Base-by-base conservation (phyloP, 37 sponge, comb jelly and placozoan genomes). In the Lycopodina hypogea region DNA sequence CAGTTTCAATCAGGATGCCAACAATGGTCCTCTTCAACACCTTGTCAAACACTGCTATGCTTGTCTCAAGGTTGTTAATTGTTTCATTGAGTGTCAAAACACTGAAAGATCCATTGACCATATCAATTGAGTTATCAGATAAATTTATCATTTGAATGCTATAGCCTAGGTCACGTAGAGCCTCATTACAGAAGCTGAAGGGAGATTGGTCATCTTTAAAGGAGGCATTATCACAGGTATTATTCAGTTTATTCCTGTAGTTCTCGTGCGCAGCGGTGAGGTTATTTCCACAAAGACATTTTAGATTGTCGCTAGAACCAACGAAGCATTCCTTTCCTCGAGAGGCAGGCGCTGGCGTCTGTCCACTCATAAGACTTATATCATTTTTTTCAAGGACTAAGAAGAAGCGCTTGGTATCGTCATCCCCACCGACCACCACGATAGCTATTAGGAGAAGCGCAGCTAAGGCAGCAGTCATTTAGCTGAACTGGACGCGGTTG, bases 1-100 rank as follows among this genome's bases (percentile, higher is more conserved):
- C 32, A 0, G 73, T 34, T 24, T 23, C 14, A 1, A 78, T 6
- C 56, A 72, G 72, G 19, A 79, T 74, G 1, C 79, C 70, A 0
- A 79, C 79, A 1, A 85, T 36, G 26, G 86, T 78, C 41, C 79
- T 67, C 34, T 72, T 74, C 0, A 85, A 12, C 26, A 85, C 48
- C 1, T 29, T 30, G 72, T 59, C 1, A 29, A 72, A 84, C n/a
- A 6, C 48, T 11, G 0, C 19, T 8, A 77, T 36, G 28, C 9
- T 29, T 26, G 37, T 6, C 17, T 57, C 51, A n/a, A 83, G 40
- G 3, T 63, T 23, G 0, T 11, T 21, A 1, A 75, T 51, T 24
- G 48, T 68, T 23, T 66, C 70, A 24, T 11, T 22, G 0, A 83
- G 76, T 9, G 17, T 48, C 9, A 37, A 34, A 11, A 32, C 19